Conservation (phyloP, 2,888 invertebrate species). For the Parthenolecanium corni region DNA sequence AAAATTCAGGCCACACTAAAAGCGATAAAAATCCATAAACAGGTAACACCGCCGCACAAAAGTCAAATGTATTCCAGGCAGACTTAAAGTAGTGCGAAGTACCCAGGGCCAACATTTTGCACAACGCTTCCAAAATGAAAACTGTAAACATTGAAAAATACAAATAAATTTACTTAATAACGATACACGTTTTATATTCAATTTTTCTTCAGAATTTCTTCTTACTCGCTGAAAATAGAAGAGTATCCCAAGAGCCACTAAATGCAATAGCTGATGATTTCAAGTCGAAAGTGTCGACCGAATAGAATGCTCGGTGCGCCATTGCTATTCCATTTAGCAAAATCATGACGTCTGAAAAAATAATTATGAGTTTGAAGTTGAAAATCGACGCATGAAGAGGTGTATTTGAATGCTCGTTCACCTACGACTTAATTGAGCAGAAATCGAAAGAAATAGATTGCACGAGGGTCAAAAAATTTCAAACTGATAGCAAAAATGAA, state of each 20-base stretch:
- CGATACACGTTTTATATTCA: neutral
- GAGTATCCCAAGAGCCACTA: constrained; percentile 64
- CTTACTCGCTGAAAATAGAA: constrained; percentile 57
- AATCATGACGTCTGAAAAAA: constrained; percentile 16
- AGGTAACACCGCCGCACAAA: constrained; percentile 55
- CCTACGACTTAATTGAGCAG: too few species aligned
- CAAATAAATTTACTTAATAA: neutral
- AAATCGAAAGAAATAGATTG: too few species aligned
- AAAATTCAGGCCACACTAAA: constrained; percentile 53
- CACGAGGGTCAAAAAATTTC: too few species aligned
- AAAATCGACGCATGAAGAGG: too few species aligned
- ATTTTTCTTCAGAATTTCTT: constrained; percentile 31
- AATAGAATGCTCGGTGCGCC: constrained; percentile 54
- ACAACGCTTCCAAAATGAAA: constrained; percentile 59
- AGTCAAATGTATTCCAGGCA: constrained; percentile 76
- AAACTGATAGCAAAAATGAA: too few species aligned
- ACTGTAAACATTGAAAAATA: constrained; percentile 39
- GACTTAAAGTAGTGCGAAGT: constrained; percentile 59
- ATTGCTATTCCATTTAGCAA: constrained; percentile 50
- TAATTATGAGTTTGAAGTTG: too few species aligned
- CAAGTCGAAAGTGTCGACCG: constrained; percentile 41
- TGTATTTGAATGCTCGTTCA: too few species aligned
- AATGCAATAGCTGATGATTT: constrained; percentile 52
- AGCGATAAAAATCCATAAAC: constrained; percentile 56
- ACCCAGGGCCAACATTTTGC: constrained; percentile 63